Percentiles rank a stretch among this genome's conserved stretches.
Evolutionary conservation across 2,113 vertebrate genomes (phyloP).

Genomic region (Ptilorrhoa leucosticta): DNA sequence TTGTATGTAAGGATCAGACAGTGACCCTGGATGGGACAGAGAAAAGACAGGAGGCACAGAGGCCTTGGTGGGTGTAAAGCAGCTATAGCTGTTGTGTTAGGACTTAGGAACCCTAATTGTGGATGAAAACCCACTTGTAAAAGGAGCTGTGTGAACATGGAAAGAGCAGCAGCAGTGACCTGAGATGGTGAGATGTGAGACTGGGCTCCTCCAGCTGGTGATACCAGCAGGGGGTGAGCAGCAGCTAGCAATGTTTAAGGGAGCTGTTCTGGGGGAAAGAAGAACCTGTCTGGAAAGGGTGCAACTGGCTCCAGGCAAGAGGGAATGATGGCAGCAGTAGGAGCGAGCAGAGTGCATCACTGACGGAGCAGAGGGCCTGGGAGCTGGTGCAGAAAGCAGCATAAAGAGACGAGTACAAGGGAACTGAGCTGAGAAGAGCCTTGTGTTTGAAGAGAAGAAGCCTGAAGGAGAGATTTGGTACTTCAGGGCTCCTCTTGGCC

Average conservation of each 20-base stretch:
- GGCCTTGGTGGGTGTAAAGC: not conserved
- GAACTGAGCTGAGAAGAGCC: not conserved
- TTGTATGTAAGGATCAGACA: not conserved
- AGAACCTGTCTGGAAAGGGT: not conserved
- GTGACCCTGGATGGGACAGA: not conserved
- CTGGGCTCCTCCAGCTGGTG: not conserved
- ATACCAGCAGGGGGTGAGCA: not conserved
- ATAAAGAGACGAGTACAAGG: not conserved
- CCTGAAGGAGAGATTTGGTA: conserved; percentile 27
- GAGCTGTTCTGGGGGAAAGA: not conserved
- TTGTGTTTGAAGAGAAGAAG: conserved; percentile 21
- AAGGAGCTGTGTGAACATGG: not conserved
- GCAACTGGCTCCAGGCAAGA: not conserved
- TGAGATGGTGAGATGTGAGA: not conserved
- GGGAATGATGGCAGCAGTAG: not conserved
- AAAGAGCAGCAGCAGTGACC: not conserved
- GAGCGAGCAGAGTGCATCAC: not conserved
- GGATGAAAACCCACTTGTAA: not conserved
- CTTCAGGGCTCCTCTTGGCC: conserved; percentile 12
- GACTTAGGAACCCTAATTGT: not conserved
- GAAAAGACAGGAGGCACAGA: not conserved
- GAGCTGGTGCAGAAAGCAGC: not conserved
- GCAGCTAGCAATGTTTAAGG: not conserved
- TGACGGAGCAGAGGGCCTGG: not conserved
- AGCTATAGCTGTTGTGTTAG: not conserved